Evolutionary conservation across 2,113 vertebrate genomes (phyloP), one percentile per base, ranked within the genome.

Genomic region (Silurus asotus): DNA sequence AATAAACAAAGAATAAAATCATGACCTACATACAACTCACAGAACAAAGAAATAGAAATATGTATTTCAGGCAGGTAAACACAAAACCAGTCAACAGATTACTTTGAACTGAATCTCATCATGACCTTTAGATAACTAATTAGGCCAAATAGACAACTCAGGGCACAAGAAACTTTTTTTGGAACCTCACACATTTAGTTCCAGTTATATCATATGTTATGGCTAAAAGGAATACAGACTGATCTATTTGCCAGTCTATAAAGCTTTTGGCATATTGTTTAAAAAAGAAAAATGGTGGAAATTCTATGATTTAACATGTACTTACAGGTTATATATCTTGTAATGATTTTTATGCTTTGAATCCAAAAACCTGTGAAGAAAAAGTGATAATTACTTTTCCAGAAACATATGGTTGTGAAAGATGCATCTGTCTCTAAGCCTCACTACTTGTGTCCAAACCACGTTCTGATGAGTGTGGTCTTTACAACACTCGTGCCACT

Each of bases 261-360:
- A 82, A 67, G n/a, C 8, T 10, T 3, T 3, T 14, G 37, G 37
- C 48, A 72, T 0, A 17, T 53, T 28, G 13, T 17, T 3, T 28
- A 3, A 7, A 37, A 53, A 79, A 75, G 9, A 11, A 19, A 77
- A 58, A 75, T 5, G 10, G 25, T 19, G 19, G 17, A 86, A 77
- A 19, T 55, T 0, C 74, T 19, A 55, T 49, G 17, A 64, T 23
- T 67, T 84, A 70, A 79, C 49, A 65, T 64, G 82, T 96, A 98
- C 97, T 98, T 96, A 98, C 98, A 99, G 96, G 94, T 99, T 99
- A 96, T 99, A 99, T 95, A 99, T 99, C 96, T 99, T 99, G 93
- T 99, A 99, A 96, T 97, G 96, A 94, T 98, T 97, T 97, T 98
- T 99, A 96, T 99, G 98, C 91, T 99, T 99, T 74, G 96, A 97